Evolutionary conservation across 2,113 vertebrate species (phyloP).

Genomic region (Heliornis fulica): DNA sequence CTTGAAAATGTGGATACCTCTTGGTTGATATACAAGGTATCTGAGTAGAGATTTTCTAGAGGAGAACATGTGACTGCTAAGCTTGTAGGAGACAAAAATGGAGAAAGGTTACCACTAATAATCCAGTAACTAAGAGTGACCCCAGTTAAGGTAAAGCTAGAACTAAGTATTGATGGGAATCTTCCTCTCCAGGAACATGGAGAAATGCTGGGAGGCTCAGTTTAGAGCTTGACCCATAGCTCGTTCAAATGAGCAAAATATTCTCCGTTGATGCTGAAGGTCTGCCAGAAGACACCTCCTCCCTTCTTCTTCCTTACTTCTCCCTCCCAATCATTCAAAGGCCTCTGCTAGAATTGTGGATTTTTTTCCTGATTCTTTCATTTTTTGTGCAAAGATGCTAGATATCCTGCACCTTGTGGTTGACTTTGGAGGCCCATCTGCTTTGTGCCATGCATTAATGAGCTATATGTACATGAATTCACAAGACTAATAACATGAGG

Average conservation of each 20-base stretch:
- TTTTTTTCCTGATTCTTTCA: background rate
- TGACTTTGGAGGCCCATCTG: background rate
- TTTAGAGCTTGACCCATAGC: background rate
- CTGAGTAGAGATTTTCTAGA: background rate
- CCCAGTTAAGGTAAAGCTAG: background rate
- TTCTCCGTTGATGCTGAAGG: background rate
- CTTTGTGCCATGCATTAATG: background rate
- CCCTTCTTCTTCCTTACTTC: background rate
- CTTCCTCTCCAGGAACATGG: background rate
- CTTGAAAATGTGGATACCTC: background rate
- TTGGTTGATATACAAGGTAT: background rate
- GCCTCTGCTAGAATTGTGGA: background rate
- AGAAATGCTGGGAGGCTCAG: background rate
- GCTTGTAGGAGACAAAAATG: background rate
- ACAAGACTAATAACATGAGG: background rate
- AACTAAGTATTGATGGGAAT: background rate
- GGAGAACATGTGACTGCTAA: background rate
- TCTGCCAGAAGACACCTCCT: background rate
- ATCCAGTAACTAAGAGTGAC: background rate
- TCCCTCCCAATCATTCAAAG: background rate
- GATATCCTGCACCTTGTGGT: background rate
- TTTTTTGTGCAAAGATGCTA: background rate
- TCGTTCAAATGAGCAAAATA: background rate
- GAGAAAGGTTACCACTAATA: background rate
- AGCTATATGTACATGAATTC: background rate